Base-by-base conservation (phyloP, 1,140 invertebrate genomes). In the Bicyclus anynana region DNA sequence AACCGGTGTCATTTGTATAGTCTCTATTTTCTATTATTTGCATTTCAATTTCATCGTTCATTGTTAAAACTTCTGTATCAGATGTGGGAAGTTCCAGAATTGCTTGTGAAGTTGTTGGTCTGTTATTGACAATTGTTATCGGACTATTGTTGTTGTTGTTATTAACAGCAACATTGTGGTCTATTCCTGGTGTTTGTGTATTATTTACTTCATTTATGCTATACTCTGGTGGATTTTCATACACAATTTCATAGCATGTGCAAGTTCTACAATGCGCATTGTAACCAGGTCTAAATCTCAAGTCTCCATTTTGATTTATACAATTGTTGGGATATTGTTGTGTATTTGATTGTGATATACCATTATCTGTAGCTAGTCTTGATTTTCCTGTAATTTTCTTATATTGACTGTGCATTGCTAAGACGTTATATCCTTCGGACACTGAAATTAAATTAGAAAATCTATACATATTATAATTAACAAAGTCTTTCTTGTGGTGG, bases 391-490 rank as follows among this genome's bases (percentile, higher is more conserved):
- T 48, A 33, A 72, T 17, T 35, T 62, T 59, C 17, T 59, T 72
- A 12, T 69, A 69, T 37, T 59, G 42, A 44, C 69, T 72, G 5
- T 59, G 50, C 44, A 72, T 44, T 13, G 69, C 69, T 14, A 72
- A 16, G 35, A 72, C 37, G 17, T 72, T 69, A 46, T 72, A 72
- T 2, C 60, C 49, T 51, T 69, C 66, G 12, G 56, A 62, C 21
- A 65, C 69, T 72, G 55, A 33, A 66, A 67, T n/a, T n/a, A 40
- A 17, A 21, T n/a, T n/a, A n/a, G n/a, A n/a, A n/a, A n/a, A n/a
- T n/a, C n/a, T n/a, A n/a, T n/a, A n/a, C n/a, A n/a, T n/a, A n/a
- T n/a, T n/a, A n/a, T n/a, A n/a, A n/a, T n/a, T n/a, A n/a, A n/a
- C n/a, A n/a, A n/a, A n/a, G n/a, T n/a, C n/a, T n/a, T n/a, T n/a